A percentile compares a stretch with the other conserved stretches of the same genome.
phyloP scores from a whole-genome alignment of 2,797 vertebrate species.

The Apogon hyalosoma region DNA sequence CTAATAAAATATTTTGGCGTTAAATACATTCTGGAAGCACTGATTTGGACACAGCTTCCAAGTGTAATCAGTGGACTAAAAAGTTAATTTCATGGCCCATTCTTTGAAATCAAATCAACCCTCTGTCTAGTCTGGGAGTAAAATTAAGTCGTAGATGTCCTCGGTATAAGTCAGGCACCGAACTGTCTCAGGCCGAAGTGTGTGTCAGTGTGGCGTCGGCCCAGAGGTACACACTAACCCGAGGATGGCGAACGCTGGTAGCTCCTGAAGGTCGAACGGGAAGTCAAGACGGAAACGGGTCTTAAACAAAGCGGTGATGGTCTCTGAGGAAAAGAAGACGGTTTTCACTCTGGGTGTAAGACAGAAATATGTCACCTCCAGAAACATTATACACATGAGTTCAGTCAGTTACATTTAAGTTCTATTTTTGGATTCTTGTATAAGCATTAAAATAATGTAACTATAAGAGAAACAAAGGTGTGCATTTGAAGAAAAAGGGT shows the following conservation, averaged over 20 bases:
- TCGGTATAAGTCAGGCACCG: constrained; percentile 17
- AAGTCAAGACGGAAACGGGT: constrained; percentile 98
- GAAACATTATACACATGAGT: no score
- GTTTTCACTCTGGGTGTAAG: constrained; percentile 23
- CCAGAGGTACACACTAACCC: constrained; percentile 86
- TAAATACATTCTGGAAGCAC: constrained; percentile 16
- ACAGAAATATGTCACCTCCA: neutral
- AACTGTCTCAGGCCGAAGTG: constrained; percentile 17
- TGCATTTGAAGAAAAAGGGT: no score
- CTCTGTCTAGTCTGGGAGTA: constrained; percentile 25
- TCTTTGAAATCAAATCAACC: constrained; percentile 47
- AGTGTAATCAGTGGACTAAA: constrained; percentile 51
- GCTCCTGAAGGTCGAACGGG: constrained; percentile 98
- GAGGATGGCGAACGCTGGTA: constrained; percentile 95
- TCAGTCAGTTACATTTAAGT: no score
- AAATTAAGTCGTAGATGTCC: constrained; percentile 21
- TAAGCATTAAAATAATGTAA: no score
- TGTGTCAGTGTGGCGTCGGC: constrained; percentile 11
- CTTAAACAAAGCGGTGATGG: constrained; percentile 98
- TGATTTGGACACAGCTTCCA: constrained; percentile 32
- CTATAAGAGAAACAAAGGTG: no score
- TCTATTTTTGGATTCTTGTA: no score
- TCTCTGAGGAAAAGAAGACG: constrained; percentile 84
- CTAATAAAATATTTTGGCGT: constrained; percentile 14
- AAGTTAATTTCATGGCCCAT: constrained; percentile 59